Conservation (phyloP, 1,140 invertebrate species). For the Mycetomoellerius zeteki region DNA sequence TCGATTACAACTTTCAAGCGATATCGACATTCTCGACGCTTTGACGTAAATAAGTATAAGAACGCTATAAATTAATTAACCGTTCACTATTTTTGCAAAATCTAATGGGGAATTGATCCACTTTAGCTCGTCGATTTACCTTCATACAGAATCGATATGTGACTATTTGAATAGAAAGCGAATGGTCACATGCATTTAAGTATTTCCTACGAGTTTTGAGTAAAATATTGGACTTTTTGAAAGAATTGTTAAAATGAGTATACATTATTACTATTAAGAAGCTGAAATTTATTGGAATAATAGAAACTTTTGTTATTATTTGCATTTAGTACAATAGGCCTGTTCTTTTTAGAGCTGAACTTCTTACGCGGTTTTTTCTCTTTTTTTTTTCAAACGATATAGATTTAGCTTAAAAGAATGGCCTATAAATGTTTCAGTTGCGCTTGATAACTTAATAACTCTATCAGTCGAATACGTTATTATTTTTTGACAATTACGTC, state of each 20-base stretch:
- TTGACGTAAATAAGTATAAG: conserved; percentile 2
- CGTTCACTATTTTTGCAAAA: conserved; percentile 42
- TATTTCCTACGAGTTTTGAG: neutral
- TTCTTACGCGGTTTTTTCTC: too few relatives aligned
- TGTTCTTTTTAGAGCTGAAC: too few relatives aligned
- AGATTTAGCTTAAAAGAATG: too few relatives aligned
- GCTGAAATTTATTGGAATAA: neutral
- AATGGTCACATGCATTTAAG: neutral
- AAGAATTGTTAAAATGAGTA: neutral
- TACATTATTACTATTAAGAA: neutral
- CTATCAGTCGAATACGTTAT: neutral
- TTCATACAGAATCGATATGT: conserved; percentile 13
- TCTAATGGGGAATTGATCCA: conserved; percentile 25
- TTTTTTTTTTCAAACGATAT: too few relatives aligned
- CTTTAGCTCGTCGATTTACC: neutral
- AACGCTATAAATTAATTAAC: conserved; percentile 53
- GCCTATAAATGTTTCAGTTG: neutral
- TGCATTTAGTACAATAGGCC: neutral
- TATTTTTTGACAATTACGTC: neutral
- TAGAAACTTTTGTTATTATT: neutral
- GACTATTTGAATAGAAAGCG: neutral
- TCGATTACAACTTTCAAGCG: neutral
- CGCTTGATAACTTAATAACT: conserved; percentile 28
- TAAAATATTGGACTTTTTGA: neutral
- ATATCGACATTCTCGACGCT: conserved; percentile 36